Evolutionary conservation across 1,140 invertebrate genomes (phyloP).

Genomic region (Philotrypesis tridentata): DNA sequence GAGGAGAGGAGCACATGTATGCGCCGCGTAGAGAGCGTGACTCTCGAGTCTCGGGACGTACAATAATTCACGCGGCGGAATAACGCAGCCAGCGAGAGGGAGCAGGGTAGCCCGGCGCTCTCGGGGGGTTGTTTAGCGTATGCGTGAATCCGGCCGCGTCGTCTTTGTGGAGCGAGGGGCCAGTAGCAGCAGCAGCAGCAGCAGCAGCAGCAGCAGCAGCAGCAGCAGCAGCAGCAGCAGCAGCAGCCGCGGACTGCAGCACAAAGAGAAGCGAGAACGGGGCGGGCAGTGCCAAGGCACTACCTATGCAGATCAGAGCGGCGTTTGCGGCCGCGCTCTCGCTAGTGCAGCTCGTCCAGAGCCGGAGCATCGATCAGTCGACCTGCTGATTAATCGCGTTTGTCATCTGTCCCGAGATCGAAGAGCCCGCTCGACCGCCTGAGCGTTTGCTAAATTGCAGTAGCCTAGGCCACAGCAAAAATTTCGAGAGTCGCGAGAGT

Average conservation of each 20-base stretch:
- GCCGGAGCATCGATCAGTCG: conserved; percentile 60
- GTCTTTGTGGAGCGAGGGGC: not conserved
- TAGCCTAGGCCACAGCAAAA: too few species aligned
- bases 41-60: not conserved
- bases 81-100: not conserved
- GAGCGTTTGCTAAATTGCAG: conserved; percentile 57
- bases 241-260: too few species aligned
- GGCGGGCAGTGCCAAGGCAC: too few species aligned
- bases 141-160: conserved; percentile 1
- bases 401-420: conserved; percentile 62
- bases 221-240: too few species aligned
- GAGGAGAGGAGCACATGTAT: not conserved
- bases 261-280: too few species aligned
- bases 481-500: too few species aligned
- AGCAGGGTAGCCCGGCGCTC: not conserved
- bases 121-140: conserved; percentile 6
- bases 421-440: conserved; percentile 52
- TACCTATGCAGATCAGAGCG: too few species aligned
- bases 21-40: not conserved
- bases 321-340: conserved; percentile 65
- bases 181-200: not conserved
- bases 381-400: conserved; percentile 66
- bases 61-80: conserved; percentile 20
- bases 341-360: too few species aligned
- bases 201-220: too few species aligned